Conservation (phyloP, 1,140 invertebrate genomes). For the Lepidurus couesii region DNA sequence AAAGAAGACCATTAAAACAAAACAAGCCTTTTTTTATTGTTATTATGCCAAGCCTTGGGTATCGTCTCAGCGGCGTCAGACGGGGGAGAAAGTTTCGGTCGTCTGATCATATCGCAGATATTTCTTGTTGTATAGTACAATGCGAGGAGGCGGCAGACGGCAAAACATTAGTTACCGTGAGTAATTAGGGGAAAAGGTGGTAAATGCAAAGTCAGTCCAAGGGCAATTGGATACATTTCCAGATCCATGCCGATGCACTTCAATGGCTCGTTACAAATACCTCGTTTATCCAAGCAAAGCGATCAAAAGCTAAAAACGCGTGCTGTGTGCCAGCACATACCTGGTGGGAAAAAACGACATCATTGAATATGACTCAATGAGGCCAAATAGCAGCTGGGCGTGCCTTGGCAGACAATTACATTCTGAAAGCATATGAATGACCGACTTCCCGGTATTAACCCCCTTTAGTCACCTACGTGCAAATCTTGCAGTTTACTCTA, state of each 20-base stretch:
- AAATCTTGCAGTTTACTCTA: not conserved
- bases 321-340: not conserved
- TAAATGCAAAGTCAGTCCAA: conserved; percentile 14
- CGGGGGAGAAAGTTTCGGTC: too few relatives aligned
- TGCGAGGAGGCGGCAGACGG: too few relatives aligned
- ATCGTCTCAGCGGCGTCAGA: too few relatives aligned
- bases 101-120: too few relatives aligned
- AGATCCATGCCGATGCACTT: conserved; percentile 6
- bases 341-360: not conserved
- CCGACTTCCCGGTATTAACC: too few relatives aligned
- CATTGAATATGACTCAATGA: not conserved
- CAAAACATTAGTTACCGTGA: not conserved
- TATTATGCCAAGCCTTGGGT: too few relatives aligned
- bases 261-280: not conserved
- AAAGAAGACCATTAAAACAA: too few relatives aligned
- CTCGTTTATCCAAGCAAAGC: not conserved
- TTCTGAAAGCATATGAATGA: too few relatives aligned
- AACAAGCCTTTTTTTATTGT: too few relatives aligned
- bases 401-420: not conserved
- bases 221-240: not conserved
- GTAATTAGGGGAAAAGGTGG: conserved; percentile 4
- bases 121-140: too few relatives aligned
- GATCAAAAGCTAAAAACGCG: not conserved
- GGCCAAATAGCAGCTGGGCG: not conserved
- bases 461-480: too few relatives aligned